Percentiles rank a stretch among this genome's conserved stretches.
phyloP scores from a whole-genome alignment of 2,888 invertebrate genomes.

The Cyclophora punctaria region DNA sequence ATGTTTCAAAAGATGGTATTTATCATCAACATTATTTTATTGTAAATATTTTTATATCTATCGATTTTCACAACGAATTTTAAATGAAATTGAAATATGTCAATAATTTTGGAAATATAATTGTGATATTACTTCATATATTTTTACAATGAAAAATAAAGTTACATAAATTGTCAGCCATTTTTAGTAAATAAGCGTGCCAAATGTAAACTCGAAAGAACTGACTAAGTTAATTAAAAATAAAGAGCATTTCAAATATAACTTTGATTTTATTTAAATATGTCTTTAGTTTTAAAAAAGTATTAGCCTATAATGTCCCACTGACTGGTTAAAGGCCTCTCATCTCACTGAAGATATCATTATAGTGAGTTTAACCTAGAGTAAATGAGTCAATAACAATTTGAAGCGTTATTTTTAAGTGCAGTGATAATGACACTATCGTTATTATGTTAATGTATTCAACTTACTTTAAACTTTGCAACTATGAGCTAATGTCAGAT shows the following conservation, averaged over 20 bases:
- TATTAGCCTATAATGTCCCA: too few relatives aligned
- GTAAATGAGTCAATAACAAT: too few relatives aligned
- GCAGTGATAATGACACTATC: too few relatives aligned
- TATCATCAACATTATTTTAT: constrained; percentile 9
- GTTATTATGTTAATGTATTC: too few relatives aligned
- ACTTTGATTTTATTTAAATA: too few relatives aligned
- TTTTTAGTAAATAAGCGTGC: constrained; percentile 69
- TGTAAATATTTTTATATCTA: constrained; percentile 16
- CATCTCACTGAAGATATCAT: too few relatives aligned
- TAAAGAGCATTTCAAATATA: constrained; percentile 13
- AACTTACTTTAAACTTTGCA: too few relatives aligned
- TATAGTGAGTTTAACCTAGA: too few relatives aligned
- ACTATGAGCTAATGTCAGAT: too few relatives aligned
- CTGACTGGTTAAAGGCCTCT: too few relatives aligned
- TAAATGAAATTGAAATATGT: not conserved
- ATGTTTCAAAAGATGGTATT: not conserved
- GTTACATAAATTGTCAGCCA: constrained; percentile 34
- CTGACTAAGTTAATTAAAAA: constrained; percentile 49
- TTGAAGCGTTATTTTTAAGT: too few relatives aligned
- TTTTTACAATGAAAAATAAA: constrained; percentile 4
- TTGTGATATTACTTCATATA: not conserved
- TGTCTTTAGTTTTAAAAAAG: too few relatives aligned
- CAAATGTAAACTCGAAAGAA: constrained; percentile 70
- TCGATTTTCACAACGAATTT: not conserved
- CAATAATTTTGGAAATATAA: not conserved